phyloP scores from a whole-genome alignment of 2,888 invertebrate genomes.

The Acrobasis suavella region DNA sequence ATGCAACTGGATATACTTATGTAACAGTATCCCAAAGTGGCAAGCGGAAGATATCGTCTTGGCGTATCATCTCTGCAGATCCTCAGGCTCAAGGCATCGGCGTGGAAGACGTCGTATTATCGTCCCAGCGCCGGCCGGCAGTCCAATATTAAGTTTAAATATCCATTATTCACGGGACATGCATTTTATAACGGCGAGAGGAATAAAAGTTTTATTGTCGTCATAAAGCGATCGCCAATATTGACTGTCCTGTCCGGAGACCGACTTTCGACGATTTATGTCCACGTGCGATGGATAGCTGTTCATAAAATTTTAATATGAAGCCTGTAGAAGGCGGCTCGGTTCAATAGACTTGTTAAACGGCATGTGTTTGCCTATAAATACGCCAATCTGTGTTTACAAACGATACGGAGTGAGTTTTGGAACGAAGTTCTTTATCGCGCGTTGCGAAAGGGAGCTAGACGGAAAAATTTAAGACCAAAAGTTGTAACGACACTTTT shows the following conservation, averaged over 20 bases:
- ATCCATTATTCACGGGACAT: constrained; percentile 54
- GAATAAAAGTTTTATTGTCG: constrained; percentile 53
- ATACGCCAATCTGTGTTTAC: neutral
- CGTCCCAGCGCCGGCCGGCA: neutral
- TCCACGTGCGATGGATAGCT: constrained; percentile 5
- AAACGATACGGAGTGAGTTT: too few species aligned
- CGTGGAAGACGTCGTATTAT: neutral
- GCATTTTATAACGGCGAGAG: constrained; percentile 51
- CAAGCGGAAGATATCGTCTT: neutral
- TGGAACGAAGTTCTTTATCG: too few species aligned
- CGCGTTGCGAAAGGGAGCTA: too few species aligned
- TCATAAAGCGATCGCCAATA: constrained; percentile 52
- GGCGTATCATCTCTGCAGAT: neutral
- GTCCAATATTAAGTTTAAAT: constrained; percentile 45
- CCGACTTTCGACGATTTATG: constrained; percentile 23
- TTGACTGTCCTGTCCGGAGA: constrained; percentile 30
- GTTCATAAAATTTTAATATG: constrained; percentile 21
- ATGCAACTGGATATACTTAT: neutral
- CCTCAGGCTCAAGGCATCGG: neutral
- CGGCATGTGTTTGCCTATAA: neutral
- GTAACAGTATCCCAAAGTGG: neutral
- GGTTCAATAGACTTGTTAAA: neutral
- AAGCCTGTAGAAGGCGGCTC: constrained; percentile 5
- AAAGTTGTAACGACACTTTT: too few species aligned
- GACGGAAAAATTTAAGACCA: too few species aligned